Evolutionary conservation across 1,140 invertebrate genomes (phyloP).

Genomic region (Schlechtendalia chinensis): DNA sequence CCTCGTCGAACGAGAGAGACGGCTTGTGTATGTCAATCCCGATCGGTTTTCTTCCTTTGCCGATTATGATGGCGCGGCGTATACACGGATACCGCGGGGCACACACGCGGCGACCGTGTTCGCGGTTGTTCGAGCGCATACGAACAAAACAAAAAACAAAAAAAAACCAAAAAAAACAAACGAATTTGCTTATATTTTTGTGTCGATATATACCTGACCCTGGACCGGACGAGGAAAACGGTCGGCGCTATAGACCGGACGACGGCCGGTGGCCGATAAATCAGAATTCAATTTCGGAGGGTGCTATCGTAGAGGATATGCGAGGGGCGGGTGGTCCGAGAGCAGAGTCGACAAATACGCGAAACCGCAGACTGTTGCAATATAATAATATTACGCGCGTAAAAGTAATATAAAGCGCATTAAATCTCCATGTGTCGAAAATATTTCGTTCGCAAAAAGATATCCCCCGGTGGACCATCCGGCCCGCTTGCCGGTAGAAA

Average conservation of each 20-base stretch:
- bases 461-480: conserved; percentile 10
- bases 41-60: too few species aligned
- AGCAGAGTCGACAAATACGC: conserved; percentile 31
- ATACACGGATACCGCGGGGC: background rate
- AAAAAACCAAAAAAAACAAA: too few species aligned
- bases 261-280: background rate
- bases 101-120: too few species aligned
- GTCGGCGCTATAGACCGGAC: background rate
- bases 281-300: conserved; percentile 36
- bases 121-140: too few species aligned
- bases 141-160: too few species aligned
- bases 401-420: conserved; percentile 38
- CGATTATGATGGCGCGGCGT: conserved; percentile 18
- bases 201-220: background rate
- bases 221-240: too few species aligned
- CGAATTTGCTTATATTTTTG: conserved; percentile 2
- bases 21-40: too few species aligned
- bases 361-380: conserved; percentile 29
- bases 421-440: conserved; percentile 45
- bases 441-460: background rate
- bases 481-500: background rate
- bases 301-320: too few species aligned
- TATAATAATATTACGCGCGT: background rate
- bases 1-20: conserved; percentile 6
- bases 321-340: too few species aligned